These are phyloP conservation scores for Catostomus latipinnis DNA, from an alignment of 2,797 vertebrate genomes.

Conservation along the genomic window DNA sequence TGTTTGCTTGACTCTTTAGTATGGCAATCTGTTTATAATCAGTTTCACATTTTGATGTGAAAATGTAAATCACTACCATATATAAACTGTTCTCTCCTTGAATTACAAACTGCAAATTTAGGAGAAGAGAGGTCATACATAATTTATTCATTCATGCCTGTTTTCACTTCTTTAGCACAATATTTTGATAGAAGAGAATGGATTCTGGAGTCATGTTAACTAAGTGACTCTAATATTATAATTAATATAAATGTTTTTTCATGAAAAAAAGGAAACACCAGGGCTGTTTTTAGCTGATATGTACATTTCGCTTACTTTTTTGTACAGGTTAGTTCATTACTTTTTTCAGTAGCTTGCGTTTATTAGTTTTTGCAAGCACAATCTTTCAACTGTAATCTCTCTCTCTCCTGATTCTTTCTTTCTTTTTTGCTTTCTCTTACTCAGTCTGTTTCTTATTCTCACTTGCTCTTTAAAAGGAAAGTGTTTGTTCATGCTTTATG, in stretches of 20 bases:
- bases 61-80: not conserved
- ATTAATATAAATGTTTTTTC: not conserved
- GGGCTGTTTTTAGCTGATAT: slow-evolving; percentile 27
- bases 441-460: slow-evolving; percentile 18
- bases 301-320: slow-evolving; percentile 9
- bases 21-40: too few species aligned
- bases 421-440: not conserved
- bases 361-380: slow-evolving; percentile 59
- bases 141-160: not conserved
- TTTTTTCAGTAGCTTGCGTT: slow-evolving; percentile 12
- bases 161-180: not conserved
- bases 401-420: too few species aligned
- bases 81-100: not conserved
- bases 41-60: not conserved
- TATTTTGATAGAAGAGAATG: not conserved
- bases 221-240: not conserved
- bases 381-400: slow-evolving; percentile 54
- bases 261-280: not conserved
- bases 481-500: slow-evolving; percentile 7
- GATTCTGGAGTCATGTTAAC: not conserved
- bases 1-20: not conserved
- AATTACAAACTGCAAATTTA: not conserved
- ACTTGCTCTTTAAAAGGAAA: slow-evolving; percentile 10
- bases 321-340: slow-evolving; percentile 2
- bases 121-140: not conserved